These are phyloP conservation scores for Ophraella communa DNA, from an alignment of 2,888 invertebrate species.

Conservation along the genomic window DNA sequence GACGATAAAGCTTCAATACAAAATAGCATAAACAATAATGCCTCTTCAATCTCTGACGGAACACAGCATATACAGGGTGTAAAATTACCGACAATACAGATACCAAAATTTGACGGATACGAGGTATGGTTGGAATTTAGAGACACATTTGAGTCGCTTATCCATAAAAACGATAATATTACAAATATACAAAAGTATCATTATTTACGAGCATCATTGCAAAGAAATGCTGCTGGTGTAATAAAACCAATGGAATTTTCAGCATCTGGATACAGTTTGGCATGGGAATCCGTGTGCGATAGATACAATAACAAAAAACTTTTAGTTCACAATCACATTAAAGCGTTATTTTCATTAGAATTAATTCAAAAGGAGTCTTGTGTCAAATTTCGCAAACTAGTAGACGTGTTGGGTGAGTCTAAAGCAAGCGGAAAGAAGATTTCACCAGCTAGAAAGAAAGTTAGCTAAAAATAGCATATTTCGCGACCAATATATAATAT, in stretches of 20 bases:
- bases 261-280: conserved; percentile 13
- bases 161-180: conserved; percentile 22
- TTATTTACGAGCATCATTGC: conserved; percentile 22
- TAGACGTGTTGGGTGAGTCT: background rate
- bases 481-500: background rate
- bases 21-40: too few species aligned
- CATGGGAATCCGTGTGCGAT: conserved; percentile 19
- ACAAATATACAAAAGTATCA: conserved; percentile 24
- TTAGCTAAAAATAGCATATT: background rate
- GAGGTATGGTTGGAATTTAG: conserved; percentile 14
- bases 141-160: conserved; percentile 17
- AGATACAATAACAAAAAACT: conserved; percentile 25
- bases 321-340: conserved; percentile 10
- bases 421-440: background rate
- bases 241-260: conserved; percentile 14
- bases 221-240: conserved; percentile 9
- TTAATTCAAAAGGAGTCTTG: conserved; percentile 2
- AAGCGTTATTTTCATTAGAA: conserved; percentile 13
- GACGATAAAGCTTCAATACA: too few species aligned
- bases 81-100: background rate
- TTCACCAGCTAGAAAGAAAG: background rate
- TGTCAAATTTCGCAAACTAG: background rate
- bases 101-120: conserved; percentile 9
- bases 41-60: too few species aligned
- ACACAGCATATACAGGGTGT: background rate